These are phyloP conservation scores for Aphaenogaster ashmeadi DNA, from an alignment of 1,140 invertebrate genomes.

Conservation along the genomic window DNA sequence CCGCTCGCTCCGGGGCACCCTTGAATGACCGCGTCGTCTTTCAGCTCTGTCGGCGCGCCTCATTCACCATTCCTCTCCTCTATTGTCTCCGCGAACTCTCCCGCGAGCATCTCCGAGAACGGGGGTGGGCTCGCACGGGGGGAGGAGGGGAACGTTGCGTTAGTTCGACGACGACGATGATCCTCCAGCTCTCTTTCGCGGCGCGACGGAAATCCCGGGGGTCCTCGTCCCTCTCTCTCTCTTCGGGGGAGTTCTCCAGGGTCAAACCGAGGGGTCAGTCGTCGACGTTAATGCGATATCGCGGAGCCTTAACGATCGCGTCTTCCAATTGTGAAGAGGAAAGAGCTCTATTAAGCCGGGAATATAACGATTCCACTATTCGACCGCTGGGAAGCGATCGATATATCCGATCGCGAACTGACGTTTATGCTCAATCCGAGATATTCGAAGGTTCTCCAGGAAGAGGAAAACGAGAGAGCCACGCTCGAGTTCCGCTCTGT, in stretches of 20 bases:
- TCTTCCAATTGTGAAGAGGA: conserved; percentile 41
- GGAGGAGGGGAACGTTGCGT: background rate
- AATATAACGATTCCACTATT: conserved; percentile 48
- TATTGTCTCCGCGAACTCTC: conserved; percentile 45
- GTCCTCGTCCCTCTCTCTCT: background rate
- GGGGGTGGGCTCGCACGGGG: background rate
- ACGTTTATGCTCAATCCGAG: conserved; percentile 5
- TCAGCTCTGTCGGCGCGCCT: conserved; percentile 67
- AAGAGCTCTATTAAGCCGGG: conserved; percentile 31
- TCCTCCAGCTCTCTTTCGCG: background rate
- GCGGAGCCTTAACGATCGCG: conserved; percentile 15
- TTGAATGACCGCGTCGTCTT: conserved; percentile 74
- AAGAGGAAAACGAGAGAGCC: conserved; percentile 12
- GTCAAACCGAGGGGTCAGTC: conserved; percentile 21
- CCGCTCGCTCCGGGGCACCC: conserved; percentile 71
- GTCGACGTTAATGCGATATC: conserved; percentile 56
- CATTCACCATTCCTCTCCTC: conserved; percentile 62
- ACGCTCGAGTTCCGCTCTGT: conserved; percentile 12
- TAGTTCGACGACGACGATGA: background rate
- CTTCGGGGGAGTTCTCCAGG: background rate
- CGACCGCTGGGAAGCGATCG: background rate
- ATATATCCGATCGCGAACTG: conserved; percentile 16
- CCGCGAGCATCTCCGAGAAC: conserved; percentile 30
- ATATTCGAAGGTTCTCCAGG: background rate
- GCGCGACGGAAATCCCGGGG: background rate